Percentiles rank a stretch among this genome's conserved stretches.
Conservation (phyloP, 2,888 invertebrate species). For the Campoplex nolae region DNA sequence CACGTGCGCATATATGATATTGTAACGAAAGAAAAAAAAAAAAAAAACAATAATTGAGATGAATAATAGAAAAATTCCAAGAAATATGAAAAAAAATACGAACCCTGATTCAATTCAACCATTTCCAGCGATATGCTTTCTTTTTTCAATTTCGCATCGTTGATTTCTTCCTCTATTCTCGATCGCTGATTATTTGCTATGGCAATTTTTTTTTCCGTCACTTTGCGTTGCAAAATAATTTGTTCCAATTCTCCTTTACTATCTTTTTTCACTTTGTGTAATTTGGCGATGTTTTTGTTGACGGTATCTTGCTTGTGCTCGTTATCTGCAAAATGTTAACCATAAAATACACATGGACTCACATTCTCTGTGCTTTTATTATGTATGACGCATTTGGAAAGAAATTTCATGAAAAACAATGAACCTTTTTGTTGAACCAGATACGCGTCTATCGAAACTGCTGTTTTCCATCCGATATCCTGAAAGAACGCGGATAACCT, state of each 20-base stretch:
- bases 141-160: slow-evolving; percentile 68
- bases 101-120: slow-evolving; percentile 78
- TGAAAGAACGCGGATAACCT: slow-evolving; percentile 63
- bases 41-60: too few relatives aligned
- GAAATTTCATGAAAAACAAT: not conserved
- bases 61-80: slow-evolving; percentile 8
- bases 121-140: slow-evolving; percentile 75
- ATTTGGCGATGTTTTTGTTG: slow-evolving; percentile 60
- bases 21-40: too few relatives aligned
- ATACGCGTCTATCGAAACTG: slow-evolving; percentile 54
- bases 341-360: too few relatives aligned
- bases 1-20: too few relatives aligned
- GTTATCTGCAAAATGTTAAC: slow-evolving; percentile 65
- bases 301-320: slow-evolving; percentile 56
- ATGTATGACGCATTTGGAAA: not conserved
- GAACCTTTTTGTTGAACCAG: slow-evolving; percentile 68
- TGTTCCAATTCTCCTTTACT: slow-evolving; percentile 67
- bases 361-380: not conserved
- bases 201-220: slow-evolving; percentile 75
- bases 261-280: slow-evolving; percentile 60
- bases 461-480: slow-evolving; percentile 61
- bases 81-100: slow-evolving; percentile 4
- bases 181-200: slow-evolving; percentile 69
- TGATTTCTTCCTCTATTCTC: slow-evolving; percentile 69
- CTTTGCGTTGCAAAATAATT: slow-evolving; percentile 73